Base-by-base conservation (phyloP, 2,113 vertebrate species). In the Tauraco erythrolophus region DNA sequence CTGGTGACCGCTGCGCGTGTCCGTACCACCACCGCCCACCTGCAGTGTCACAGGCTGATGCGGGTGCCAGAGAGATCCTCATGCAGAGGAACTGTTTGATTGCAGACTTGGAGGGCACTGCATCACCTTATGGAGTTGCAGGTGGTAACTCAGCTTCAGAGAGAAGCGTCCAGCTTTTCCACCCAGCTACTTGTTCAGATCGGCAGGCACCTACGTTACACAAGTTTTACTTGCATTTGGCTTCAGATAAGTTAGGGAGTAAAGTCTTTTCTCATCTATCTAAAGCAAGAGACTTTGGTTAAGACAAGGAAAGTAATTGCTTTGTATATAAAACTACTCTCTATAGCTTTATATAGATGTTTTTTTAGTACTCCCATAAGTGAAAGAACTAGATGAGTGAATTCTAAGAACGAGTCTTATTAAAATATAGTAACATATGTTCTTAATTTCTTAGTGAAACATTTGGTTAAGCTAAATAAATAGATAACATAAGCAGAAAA, bases 391-490 rank as follows among this genome's bases (percentile, higher is more conserved):
- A 35, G 58, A 83, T 31, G 15, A 68, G 7, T n/a, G 28, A 56
- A 54, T 64, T 57, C 46, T 85, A 82, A 87, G 71, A 84, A 61
- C 35, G 22, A 23, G 16, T 80, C 58, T 74, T 39, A 64, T 31
- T 86, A 93, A 94, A 48, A 64, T 66, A 23, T 1, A 51, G 53
- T 27, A 94, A 65, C 95, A 93, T 88, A 88, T 95, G 93, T 62
- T 81, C 75, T 68, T 61, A 53, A 81, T 90, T 78, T 60, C 66
- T 74, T 46, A 91, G 69, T 21, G 39, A 93, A 88, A 81, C 77
- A 91, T 85, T 96, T 91, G 83, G 45, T 80, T 86, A 74, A 81
- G 56, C 39, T 53, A 91, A 84, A 91, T 71, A 84, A 89, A 82
- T 62, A 83, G 80, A 81, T 69, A 84, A 68, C 66, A 89, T 57